Evolutionary conservation across 2,888 invertebrate species (phyloP).

Genomic region (Hofmannophila pseudospretella): DNA sequence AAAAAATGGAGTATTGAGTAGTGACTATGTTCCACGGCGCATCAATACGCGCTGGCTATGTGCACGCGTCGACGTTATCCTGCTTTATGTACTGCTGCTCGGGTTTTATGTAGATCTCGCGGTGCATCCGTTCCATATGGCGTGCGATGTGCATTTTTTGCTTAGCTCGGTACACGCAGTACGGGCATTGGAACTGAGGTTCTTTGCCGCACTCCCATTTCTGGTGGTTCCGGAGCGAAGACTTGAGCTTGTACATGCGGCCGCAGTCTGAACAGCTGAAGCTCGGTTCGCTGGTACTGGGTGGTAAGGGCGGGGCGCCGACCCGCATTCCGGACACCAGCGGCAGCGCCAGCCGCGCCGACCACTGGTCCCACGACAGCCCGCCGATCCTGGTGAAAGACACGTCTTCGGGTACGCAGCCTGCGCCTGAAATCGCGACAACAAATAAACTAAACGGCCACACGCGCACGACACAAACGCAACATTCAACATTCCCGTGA

Average conservation of each 20-base stretch:
- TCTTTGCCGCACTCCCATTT: conserved; percentile 93
- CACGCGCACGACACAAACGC: conserved; percentile 20
- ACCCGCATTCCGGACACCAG: conserved; percentile 79
- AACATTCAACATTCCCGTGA: conserved; percentile 57
- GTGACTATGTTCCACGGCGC: conserved; percentile 20
- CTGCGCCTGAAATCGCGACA: conserved; percentile 51
- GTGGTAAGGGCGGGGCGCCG: conserved; percentile 43
- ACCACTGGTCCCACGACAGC: conserved; percentile 85
- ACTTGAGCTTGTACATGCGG: conserved; percentile 90
- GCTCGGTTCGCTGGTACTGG: conserved; percentile 69
- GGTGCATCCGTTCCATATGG: conserved; percentile 90
- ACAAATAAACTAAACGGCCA: conserved; percentile 26
- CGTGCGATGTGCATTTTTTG: conserved; percentile 91
- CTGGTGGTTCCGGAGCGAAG: conserved; percentile 89
- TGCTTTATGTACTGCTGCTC: conserved; percentile 69
- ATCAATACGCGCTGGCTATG: conserved; percentile 32
- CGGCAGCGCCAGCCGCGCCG: conserved; percentile 85
- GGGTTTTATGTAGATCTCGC: conserved; percentile 78
- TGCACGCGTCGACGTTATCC: conserved; percentile 74
- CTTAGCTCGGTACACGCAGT: conserved; percentile 90
- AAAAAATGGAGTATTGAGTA: conserved; percentile 39
- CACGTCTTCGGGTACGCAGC: conserved; percentile 76
- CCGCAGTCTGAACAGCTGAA: conserved; percentile 91
- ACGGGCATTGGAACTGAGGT: conserved; percentile 89
- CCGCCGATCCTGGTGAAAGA: conserved; percentile 84